Percentiles rank a stretch among this genome's conserved stretches.
These are phyloP conservation scores for Takifugu flavidus DNA, from an alignment of 2,113 vertebrate genomes.

Conservation along the genomic window DNA sequence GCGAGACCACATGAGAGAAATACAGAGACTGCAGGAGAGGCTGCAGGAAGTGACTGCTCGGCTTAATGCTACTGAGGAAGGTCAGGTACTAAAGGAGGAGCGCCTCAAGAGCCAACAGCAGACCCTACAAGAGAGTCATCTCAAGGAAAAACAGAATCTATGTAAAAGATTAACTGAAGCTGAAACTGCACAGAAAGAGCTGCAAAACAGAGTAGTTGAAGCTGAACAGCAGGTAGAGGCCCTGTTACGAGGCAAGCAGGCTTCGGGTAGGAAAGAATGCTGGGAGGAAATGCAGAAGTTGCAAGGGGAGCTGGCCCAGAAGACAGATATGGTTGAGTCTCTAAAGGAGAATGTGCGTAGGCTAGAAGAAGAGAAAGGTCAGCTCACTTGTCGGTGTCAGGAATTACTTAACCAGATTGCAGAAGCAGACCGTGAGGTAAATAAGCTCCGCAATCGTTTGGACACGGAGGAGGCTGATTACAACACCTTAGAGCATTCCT, in stretches of 20 bases:
- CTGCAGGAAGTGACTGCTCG: conserved; percentile 82
- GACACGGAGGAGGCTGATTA: conserved; percentile 83
- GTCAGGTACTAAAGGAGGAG: conserved; percentile 83
- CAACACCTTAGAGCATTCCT: conserved; percentile 80
- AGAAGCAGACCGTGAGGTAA: conserved; percentile 80
- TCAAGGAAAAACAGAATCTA: conserved; percentile 84
- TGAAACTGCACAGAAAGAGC: conserved; percentile 78
- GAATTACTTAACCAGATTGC: conserved; percentile 87
- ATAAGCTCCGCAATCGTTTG: conserved; percentile 80
- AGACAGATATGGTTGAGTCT: conserved; percentile 77
- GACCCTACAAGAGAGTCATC: conserved; percentile 82
- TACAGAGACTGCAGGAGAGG: conserved; percentile 85
- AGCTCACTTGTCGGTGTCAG: conserved; percentile 83
- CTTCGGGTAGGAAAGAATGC: conserved; percentile 71
- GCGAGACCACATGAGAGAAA: conserved; percentile 84
- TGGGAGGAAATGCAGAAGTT: conserved; percentile 81
- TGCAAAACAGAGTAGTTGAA: conserved; percentile 81
- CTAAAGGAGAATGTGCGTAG: conserved; percentile 81
- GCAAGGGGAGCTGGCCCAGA: conserved; percentile 81
- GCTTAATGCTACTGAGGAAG: conserved; percentile 81
- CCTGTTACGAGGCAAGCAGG: conserved; percentile 80
- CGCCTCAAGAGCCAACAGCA: conserved; percentile 83
- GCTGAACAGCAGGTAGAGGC: conserved; percentile 83
- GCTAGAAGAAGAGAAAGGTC: conserved; percentile 82
- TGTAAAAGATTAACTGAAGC: conserved; percentile 81